Base-by-base conservation (phyloP, 2,888 invertebrate genomes). In the Idaea dimidiata region DNA sequence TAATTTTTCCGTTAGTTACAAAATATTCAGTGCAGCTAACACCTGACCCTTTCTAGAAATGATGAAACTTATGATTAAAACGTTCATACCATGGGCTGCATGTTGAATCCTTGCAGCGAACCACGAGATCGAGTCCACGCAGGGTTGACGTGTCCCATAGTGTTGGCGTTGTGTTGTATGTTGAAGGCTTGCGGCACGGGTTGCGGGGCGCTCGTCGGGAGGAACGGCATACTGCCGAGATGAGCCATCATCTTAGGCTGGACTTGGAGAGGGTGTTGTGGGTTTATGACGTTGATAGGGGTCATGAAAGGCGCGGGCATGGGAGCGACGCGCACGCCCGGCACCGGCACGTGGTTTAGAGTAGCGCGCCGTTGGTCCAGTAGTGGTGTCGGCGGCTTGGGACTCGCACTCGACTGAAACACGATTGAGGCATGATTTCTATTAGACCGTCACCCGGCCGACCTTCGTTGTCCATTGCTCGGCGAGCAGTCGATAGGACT, bases 181-280 rank as follows among this genome's bases (percentile, higher is more conserved):
- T 32, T 32, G 32, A 32, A 32, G 7, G 32, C 7, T 8, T 66
- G 68, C 61, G 59, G 14, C 17, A 66, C 77, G 17, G 77, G 66
- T 55, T 82, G 82, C 56, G 82, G 84, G 72, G 82, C 74, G 33
- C 79, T 78, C 59, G 83, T 79, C 56, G 86, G 81, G 57, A 91
- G 74, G 69, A 83, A 90, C 43, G 90, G 92, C 87, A 88, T 84
- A 71, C 87, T 89, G 65, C 89, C 88, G 61, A 89, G 68, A 53
- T 88, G 88, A 58, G 73, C 67, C 2, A 75, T 68, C 59, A 83
- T 66, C 68, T 83, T 84, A 58, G 77, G 70, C 72, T 82, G 83
- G n/a, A 86, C 72, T 63, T 82, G 84, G 2, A 78, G 61, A 1
- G 85, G 84, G 17, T 69, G 69, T 16, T 63, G 66, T 18, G 60